Evolutionary conservation across 2,113 vertebrate genomes (phyloP).

Genomic region (Myiagra hebetior): DNA sequence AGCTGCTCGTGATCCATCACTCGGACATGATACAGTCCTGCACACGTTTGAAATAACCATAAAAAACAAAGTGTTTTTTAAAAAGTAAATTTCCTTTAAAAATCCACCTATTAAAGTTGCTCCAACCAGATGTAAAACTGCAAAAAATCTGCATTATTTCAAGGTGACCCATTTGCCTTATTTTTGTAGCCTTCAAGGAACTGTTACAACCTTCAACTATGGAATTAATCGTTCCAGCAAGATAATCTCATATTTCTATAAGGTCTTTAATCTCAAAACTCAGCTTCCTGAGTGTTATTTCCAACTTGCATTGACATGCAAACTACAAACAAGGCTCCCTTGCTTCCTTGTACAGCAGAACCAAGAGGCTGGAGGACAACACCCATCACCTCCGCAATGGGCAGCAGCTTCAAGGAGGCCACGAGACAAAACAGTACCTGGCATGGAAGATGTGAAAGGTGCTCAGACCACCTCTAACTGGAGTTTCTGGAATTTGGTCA

Average conservation of each 20-base stretch:
- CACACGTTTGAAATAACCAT: not conserved
- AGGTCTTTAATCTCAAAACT: not conserved
- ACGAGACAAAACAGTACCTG: not conserved
- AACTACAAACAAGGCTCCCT: not conserved
- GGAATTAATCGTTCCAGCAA: conserved; percentile 3
- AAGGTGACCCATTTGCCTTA: not conserved
- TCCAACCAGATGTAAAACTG: not conserved
- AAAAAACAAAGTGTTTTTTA: not conserved
- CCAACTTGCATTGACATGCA: not conserved
- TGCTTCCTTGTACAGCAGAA: not conserved
- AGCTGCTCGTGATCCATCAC: conserved; percentile 52
- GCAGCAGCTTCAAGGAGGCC: not conserved
- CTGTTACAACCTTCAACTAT: not conserved
- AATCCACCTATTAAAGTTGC: not conserved
- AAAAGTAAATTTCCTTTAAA: not conserved
- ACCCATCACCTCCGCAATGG: not conserved
- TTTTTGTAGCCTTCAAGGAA: not conserved
- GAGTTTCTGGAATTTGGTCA: not conserved
- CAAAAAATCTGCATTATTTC: not conserved
- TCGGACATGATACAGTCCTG: not conserved
- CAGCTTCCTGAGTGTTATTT: not conserved
- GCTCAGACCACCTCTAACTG: not conserved
- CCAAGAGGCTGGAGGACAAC: not conserved
- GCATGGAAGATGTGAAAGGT: not conserved
- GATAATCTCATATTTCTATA: not conserved